phyloP scores from a whole-genome alignment of 2,888 invertebrate species.

The Diplolepis rosae region DNA sequence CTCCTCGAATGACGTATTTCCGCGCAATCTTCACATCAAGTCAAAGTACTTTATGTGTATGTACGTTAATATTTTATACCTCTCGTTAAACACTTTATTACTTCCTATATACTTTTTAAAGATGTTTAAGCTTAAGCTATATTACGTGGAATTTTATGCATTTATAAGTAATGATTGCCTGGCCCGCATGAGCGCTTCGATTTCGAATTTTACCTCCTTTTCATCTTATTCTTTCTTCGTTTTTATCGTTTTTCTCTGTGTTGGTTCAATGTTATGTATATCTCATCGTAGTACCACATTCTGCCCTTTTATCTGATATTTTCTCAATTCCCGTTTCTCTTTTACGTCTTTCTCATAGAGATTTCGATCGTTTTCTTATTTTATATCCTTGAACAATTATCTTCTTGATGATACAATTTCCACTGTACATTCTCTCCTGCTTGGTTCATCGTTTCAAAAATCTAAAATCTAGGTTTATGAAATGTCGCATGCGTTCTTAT shows the following conservation, averaged over 20 bases:
- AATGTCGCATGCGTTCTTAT: conserved; percentile 13
- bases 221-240: conserved; percentile 43
- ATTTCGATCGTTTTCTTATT: conserved; percentile 4
- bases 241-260: conserved; percentile 49
- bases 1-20: conserved; percentile 20
- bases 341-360: not conserved
- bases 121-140: conserved; percentile 44
- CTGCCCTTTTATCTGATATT: conserved; percentile 13
- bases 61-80: conserved; percentile 22
- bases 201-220: conserved; percentile 39
- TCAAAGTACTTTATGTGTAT: conserved; percentile 36
- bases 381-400: not conserved
- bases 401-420: not conserved
- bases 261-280: conserved; percentile 44
- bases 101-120: conserved; percentile 8
- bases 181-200: conserved; percentile 63
- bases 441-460: conserved; percentile 33
- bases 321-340: conserved; percentile 6
- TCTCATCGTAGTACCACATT: conserved; percentile 24
- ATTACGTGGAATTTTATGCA: conserved; percentile 53
- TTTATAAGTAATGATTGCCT: conserved; percentile 59
- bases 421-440: conserved; percentile 38
- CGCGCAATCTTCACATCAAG: conserved; percentile 37
- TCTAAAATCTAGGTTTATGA: not conserved
- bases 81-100: conserved; percentile 7